Percentiles rank a stretch among this genome's conserved stretches.
Conservation (phyloP, 2,113 vertebrate genomes). For the Mixornis gularis region DNA sequence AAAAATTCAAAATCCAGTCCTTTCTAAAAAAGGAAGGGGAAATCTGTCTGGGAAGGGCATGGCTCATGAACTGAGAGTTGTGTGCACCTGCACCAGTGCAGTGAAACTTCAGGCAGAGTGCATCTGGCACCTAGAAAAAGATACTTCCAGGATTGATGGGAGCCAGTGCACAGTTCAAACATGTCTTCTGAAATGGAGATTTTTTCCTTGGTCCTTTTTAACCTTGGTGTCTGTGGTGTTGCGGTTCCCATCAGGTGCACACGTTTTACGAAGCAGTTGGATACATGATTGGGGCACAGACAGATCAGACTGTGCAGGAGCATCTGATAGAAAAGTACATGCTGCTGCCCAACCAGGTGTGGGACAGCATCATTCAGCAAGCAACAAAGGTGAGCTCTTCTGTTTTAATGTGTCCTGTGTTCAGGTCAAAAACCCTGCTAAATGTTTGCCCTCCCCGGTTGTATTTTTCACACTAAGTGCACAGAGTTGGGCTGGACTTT, state of each 20-base stretch:
- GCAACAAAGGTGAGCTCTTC: constrained; percentile 89
- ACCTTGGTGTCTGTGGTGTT: background rate
- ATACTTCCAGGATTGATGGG: background rate
- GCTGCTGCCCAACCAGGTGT: constrained; percentile 98
- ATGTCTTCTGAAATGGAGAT: background rate
- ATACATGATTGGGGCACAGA: constrained; percentile 99
- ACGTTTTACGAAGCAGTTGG: constrained; percentile 98
- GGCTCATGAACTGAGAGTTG: background rate
- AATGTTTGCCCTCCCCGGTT: background rate
- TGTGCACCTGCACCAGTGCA: fast-evolving
- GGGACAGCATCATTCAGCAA: constrained; percentile 99
- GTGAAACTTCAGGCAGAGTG: background rate
- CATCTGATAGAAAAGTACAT: constrained; percentile 99
- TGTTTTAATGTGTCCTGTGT: background rate
- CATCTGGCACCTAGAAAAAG: background rate
- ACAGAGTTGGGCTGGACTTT: fast-evolving
- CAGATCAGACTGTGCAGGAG: constrained; percentile 94
- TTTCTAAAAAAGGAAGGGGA: background rate
- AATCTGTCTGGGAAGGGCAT: background rate
- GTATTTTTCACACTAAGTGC: background rate
- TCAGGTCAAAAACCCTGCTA: background rate
- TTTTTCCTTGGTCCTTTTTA: background rate
- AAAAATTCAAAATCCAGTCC: background rate
- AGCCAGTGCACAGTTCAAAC: background rate
- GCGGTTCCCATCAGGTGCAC: constrained; percentile 80